A percentile compares a stretch with the other conserved stretches of the same genome.
These are phyloP conservation scores for Ormyrus labotus DNA, from an alignment of 2,888 invertebrate genomes.

Conservation along the genomic window DNA sequence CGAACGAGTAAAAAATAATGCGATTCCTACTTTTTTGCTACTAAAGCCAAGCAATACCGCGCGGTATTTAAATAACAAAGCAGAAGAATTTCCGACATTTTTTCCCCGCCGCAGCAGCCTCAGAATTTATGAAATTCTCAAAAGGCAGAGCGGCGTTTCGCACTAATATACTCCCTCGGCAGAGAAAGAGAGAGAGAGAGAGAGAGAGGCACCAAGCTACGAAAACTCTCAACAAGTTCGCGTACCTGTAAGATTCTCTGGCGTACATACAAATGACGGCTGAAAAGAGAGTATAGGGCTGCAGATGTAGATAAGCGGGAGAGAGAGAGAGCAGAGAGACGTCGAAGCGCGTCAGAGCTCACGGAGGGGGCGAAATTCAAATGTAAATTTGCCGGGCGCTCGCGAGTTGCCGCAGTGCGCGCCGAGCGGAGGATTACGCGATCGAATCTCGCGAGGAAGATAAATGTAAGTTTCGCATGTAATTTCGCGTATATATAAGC, in stretches of 20 bases:
- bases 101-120: too few species aligned
- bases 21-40: too few species aligned
- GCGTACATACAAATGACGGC: too few species aligned
- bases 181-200: too few species aligned
- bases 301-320: neutral
- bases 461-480: slow-evolving; percentile 72
- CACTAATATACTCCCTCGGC: too few species aligned
- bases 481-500: slow-evolving; percentile 52
- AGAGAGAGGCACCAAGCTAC: neutral
- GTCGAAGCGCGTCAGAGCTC: slow-evolving; percentile 45
- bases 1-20: too few species aligned
- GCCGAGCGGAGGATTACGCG: slow-evolving; percentile 64
- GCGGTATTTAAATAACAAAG: too few species aligned
- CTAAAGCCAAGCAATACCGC: too few species aligned
- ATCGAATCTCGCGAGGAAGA: slow-evolving; percentile 68
- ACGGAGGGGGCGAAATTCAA: slow-evolving; percentile 62
- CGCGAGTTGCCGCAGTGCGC: slow-evolving; percentile 37
- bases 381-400: slow-evolving; percentile 60
- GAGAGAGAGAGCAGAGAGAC: slow-evolving; percentile 28
- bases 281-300: too few species aligned
- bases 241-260: neutral
- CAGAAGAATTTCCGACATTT: too few species aligned
- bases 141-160: too few species aligned
- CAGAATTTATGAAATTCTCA: too few species aligned
- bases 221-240: neutral